Conservation (phyloP, 2,888 invertebrate genomes). For the Oscheius sp. region DNA sequence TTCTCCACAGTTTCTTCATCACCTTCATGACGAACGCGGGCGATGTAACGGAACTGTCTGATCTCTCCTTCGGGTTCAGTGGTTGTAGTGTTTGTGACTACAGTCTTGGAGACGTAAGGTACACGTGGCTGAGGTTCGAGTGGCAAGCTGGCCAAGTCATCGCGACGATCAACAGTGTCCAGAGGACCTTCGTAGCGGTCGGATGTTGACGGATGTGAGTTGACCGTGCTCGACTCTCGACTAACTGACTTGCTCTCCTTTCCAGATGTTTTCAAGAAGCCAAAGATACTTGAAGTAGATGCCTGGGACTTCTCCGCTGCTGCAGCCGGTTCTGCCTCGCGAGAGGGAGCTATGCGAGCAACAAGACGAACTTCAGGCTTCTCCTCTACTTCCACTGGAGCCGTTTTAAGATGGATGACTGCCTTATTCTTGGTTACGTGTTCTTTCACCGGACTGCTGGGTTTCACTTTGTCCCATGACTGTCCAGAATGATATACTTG, state of each 20-base stretch:
- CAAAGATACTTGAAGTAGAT: conserved; percentile 15
- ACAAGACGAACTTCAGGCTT: conserved; percentile 37
- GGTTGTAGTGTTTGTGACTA: not conserved
- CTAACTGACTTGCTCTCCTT: not conserved
- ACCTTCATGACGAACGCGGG: conserved; percentile 41
- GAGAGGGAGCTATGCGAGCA: conserved; percentile 36
- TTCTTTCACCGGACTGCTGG: not conserved
- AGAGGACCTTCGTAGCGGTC: conserved; percentile 14
- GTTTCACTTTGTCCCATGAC: not conserved
- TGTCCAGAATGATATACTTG: conserved; percentile 43
- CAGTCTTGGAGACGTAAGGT: too few relatives aligned
- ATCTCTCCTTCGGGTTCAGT: conserved; percentile 14
- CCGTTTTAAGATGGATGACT: conserved; percentile 5
- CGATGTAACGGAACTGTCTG: conserved; percentile 38
- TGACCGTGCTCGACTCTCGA: not conserved
- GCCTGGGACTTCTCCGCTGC: not conserved
- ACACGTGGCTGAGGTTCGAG: not conserved
- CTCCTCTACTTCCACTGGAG: not conserved
- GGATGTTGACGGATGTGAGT: not conserved
- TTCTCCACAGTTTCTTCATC: conserved; percentile 42
- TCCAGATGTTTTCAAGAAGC: conserved; percentile 2
- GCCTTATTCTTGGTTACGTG: conserved; percentile 10
- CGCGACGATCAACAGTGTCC: conserved; percentile 1
- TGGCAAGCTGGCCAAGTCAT: conserved; percentile 15
- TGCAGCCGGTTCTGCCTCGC: not conserved